phyloP scores from a whole-genome alignment of 1,140 invertebrate species.

The Lineus longissimus region DNA sequence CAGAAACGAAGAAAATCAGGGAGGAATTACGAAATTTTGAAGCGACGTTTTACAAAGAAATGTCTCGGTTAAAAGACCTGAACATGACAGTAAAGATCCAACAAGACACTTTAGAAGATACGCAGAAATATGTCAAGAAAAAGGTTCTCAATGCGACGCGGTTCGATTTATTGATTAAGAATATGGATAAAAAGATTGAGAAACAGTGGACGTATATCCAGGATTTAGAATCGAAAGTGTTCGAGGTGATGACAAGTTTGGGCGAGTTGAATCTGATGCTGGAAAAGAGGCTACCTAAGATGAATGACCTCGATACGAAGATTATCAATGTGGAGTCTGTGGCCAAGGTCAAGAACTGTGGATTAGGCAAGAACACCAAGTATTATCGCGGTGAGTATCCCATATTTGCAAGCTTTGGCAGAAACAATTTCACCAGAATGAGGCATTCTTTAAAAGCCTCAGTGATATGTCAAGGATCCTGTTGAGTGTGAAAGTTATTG shows the following conservation, averaged over 20 bases:
- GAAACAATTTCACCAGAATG: too few species aligned
- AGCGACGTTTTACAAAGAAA: too few species aligned
- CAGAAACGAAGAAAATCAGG: too few species aligned
- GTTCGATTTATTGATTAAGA: background rate
- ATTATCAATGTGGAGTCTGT: background rate
- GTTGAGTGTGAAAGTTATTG: too few species aligned
- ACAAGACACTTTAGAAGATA: background rate
- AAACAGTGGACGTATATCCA: background rate
- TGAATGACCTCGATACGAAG: background rate
- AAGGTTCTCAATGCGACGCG: background rate
- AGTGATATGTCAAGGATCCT: too few species aligned
- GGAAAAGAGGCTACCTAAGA: background rate
- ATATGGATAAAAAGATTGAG: constrained; percentile 8
- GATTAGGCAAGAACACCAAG: too few species aligned
- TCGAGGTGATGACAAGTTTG: background rate
- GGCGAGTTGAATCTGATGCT: constrained; percentile 4
- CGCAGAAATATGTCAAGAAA: background rate
- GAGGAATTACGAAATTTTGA: too few species aligned
- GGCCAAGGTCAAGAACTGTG: background rate
- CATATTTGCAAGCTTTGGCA: too few species aligned
- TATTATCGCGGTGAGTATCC: too few species aligned
- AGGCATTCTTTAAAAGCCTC: too few species aligned
- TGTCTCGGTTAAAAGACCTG: background rate
- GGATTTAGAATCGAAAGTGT: background rate
- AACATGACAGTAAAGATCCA: background rate